phyloP scores from a whole-genome alignment of 2,113 vertebrate species.

The Siniperca knerii region DNA sequence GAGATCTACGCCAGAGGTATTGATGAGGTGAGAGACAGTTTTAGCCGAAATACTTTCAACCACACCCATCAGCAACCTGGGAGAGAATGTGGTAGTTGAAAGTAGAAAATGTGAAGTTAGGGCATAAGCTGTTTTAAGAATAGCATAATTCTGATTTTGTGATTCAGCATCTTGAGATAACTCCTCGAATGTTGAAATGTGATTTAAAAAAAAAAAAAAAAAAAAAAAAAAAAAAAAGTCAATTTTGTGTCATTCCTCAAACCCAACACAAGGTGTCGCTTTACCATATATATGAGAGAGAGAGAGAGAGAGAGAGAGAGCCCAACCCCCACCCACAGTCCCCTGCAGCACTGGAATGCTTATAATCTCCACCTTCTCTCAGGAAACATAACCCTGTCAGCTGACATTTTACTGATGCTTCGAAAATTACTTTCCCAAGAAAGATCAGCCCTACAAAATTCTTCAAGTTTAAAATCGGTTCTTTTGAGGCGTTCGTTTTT shows the following conservation, averaged over 20 bases:
- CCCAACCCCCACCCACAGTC: background rate
- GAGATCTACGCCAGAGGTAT: conserved; percentile 71
- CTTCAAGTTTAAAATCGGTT: background rate
- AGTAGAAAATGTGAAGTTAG: background rate
- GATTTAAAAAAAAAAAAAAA: too few relatives aligned
- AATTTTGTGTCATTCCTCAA: background rate
- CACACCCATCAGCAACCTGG: conserved; percentile 80
- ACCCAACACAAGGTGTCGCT: conserved; percentile 52
- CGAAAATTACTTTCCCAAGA: background rate
- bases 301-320: too few relatives aligned
- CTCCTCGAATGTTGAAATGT: background rate
- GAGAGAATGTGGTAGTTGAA: background rate
- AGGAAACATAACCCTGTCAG: background rate
- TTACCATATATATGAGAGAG: too few relatives aligned
- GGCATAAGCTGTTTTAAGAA: background rate
- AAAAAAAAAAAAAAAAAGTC: too few relatives aligned
- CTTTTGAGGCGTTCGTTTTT: background rate
- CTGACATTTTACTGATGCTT: conserved; percentile 2
- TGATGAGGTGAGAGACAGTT: conserved; percentile 51
- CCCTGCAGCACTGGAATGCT: conserved; percentile 40
- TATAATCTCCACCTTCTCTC: conserved; percentile 29
- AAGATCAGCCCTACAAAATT: background rate
- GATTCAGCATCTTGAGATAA: background rate
- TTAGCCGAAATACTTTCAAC: rapidly evolving
- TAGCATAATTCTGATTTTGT: background rate